phyloP scores from a whole-genome alignment of 1,140 invertebrate species.

The Penaeus chinensis region DNA sequence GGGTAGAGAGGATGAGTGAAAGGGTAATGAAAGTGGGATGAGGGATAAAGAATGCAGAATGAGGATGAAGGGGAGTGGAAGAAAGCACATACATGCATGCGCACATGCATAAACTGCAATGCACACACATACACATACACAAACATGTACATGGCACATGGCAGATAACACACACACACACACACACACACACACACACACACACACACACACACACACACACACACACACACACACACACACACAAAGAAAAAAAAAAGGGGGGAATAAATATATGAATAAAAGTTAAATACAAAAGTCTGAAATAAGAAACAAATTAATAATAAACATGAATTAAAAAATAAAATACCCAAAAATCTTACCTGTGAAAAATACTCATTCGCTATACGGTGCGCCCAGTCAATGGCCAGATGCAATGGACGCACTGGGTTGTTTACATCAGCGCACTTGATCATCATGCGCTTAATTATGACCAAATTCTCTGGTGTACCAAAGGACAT shows the following conservation, averaged over 20 bases:
- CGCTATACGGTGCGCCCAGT: slow-evolving; percentile 87
- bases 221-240: too few relatives aligned
- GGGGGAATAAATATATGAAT: not conserved
- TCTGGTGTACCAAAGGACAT: slow-evolving; percentile 73
- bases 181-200: too few relatives aligned
- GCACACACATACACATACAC: too few relatives aligned
- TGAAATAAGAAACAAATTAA: not conserved
- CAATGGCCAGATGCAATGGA: slow-evolving; percentile 84
- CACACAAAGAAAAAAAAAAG: not conserved
- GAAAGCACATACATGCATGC: not conserved
- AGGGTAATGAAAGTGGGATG: not conserved
- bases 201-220: too few relatives aligned
- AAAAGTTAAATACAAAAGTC: too few relatives aligned
- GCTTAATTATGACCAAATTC: slow-evolving; percentile 84
- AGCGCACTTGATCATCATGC: slow-evolving; percentile 98
- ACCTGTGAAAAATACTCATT: slow-evolving; percentile 94
- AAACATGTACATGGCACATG: too few relatives aligned
- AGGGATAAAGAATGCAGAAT: not conserved
- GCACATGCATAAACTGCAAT: too few relatives aligned
- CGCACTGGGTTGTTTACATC: slow-evolving; percentile 95
- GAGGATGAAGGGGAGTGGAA: not conserved
- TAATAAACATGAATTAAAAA: not conserved
- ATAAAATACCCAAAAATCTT: slow-evolving; percentile 45
- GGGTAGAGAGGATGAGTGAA: not conserved
- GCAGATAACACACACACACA: too few relatives aligned